Evolutionary conservation across 2,113 vertebrate species (phyloP), one percentile per base, ranked within the genome.

Genomic region (Poeciliopsis retropinna): DNA sequence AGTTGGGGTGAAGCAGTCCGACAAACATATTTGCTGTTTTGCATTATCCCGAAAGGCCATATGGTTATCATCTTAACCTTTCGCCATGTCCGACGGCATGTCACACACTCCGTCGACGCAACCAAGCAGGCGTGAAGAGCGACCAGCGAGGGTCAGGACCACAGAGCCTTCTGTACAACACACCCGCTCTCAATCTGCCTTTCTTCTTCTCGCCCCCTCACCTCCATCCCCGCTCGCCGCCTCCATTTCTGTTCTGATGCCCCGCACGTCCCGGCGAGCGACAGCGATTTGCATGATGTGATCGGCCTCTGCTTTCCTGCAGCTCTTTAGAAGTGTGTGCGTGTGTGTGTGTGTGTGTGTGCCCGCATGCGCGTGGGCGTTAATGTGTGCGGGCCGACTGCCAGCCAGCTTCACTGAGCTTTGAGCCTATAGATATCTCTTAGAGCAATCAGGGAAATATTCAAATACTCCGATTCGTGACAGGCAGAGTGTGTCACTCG

Each of bases 51-150:
- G 34, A 60, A 57, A 83, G 75, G 79, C 92, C 91, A 89, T 92
- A 93, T 93, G 92, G 84, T 90, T 79, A 91, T 91, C 86, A 85
- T 87, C 80, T 79, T 83, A 88, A 92, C 90, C 90, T 88, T 82
- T 25, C 82, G 78, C 37, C 8, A 60, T 64, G 87, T 88, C 90
- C 78, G 79, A 85, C 71, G 60, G 82, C 80, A 78, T 83, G 90
- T 92, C 90, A 87, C 81, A 85, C 80, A 75, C 76, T 83, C 81
- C 72, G 90, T 89, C 83, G 75, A 80, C 69, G 4, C 1, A n/a
- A 73, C 79, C 87, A 82, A 76, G 76, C 80, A 70, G 75, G 89
- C 90, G 85, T 89, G 83, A 90, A 91, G 86, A 92, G 78, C 76
- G 77, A 82, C 75, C 29, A 14, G 74, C 12, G 72, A 81, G 82